These are phyloP conservation scores for Leptinotarsa rubiginosa DNA, from an alignment of 2,888 invertebrate species.

Conservation along the genomic window DNA sequence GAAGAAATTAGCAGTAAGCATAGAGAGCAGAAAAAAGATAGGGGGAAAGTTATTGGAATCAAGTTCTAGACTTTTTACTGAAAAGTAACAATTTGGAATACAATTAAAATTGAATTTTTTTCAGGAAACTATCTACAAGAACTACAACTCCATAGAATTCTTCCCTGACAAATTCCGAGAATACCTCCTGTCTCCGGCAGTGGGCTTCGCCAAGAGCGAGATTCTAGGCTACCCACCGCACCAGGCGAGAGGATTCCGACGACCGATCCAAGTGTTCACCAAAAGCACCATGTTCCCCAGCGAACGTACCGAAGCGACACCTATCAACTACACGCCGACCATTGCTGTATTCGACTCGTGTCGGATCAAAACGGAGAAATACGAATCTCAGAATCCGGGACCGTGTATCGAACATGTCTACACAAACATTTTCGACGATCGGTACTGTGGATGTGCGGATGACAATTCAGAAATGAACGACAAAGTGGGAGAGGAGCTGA, in stretches of 20 bases:
- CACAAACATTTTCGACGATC: conserved; percentile 51
- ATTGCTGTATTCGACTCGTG: conserved; percentile 30
- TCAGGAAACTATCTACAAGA: conserved; percentile 86
- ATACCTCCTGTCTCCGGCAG: conserved; percentile 88
- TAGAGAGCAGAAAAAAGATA: too few species aligned
- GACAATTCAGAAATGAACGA: conserved; percentile 51
- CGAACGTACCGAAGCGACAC: conserved; percentile 61
- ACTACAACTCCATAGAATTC: conserved; percentile 87
- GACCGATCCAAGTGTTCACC: conserved; percentile 77
- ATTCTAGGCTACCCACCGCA: conserved; percentile 83
- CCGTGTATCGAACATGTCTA: conserved; percentile 54
- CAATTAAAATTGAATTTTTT: conserved; percentile 57
- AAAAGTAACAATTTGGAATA: too few species aligned
- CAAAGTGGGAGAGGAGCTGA: conserved; percentile 46
- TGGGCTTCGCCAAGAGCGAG: conserved; percentile 92
- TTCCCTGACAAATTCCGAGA: conserved; percentile 94
- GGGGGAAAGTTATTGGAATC: too few species aligned
- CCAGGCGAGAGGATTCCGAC: conserved; percentile 87
- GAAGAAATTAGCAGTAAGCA: too few species aligned
- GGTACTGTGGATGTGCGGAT: conserved; percentile 52
- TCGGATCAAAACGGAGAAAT: conserved; percentile 52
- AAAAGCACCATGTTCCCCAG: conserved; percentile 67
- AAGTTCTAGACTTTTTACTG: too few species aligned
- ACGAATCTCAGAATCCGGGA: conserved; percentile 50
- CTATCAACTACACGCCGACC: conserved; percentile 53